A percentile compares a stretch with the other conserved stretches of the same genome.
Conservation (phyloP, 2,113 vertebrate genomes). For the Polyodon spathula region DNA sequence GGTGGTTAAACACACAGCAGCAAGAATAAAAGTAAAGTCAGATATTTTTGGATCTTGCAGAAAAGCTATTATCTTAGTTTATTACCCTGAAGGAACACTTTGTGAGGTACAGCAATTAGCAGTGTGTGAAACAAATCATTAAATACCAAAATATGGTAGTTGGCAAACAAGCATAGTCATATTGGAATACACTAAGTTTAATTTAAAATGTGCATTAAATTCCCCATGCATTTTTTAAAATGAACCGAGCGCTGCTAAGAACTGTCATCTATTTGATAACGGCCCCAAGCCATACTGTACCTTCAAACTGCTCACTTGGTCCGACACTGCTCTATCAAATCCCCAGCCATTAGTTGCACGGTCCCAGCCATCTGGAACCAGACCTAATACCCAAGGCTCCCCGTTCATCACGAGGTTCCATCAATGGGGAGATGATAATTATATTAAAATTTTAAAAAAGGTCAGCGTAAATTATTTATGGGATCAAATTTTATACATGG, state of each 20-base stretch:
- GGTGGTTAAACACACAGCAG: too few species aligned
- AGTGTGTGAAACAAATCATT: too few species aligned
- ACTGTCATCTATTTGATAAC: background rate
- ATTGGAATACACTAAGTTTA: too few species aligned
- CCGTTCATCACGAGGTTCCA: background rate
- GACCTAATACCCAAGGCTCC: background rate
- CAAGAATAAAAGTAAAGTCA: too few species aligned
- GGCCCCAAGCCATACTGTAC: background rate
- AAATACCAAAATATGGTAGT: too few species aligned
- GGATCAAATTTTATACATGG: background rate
- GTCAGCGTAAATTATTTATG: slow-evolving; percentile 3
- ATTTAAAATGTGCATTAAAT: too few species aligned
- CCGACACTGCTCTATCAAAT: background rate
- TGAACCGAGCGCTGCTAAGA: background rate
- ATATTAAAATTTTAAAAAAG: slow-evolving; percentile 1
- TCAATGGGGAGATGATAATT: background rate
- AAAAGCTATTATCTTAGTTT: too few species aligned
- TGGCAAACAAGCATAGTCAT: too few species aligned
- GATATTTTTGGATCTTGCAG: too few species aligned
- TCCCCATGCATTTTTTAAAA: too few species aligned
- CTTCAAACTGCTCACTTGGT: background rate
- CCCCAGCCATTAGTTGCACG: background rate
- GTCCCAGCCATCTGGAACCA: background rate
- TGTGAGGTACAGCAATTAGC: too few species aligned
- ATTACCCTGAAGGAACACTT: too few species aligned